Evolutionary conservation across 2,888 invertebrate genomes (phyloP).

Genomic region (Rapana venosa): DNA sequence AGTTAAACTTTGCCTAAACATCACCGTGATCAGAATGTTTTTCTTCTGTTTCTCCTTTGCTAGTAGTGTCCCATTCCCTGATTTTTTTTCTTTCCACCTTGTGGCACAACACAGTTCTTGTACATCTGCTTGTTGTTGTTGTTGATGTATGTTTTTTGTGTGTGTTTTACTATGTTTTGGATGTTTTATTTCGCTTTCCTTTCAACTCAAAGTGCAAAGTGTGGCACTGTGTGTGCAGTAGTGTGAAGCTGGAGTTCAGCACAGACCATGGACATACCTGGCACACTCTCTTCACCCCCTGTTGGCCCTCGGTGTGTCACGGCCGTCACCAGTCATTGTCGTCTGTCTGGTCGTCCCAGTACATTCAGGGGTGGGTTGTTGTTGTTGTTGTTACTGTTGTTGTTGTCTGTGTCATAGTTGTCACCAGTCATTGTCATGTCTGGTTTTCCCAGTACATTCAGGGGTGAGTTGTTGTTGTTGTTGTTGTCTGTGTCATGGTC

Average conservation of each 20-base stretch:
- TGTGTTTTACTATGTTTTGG: too few species aligned
- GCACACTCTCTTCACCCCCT: slow-evolving; percentile 68
- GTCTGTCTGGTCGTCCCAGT: slow-evolving; percentile 59
- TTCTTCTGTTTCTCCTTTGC: too few species aligned
- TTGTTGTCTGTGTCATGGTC: slow-evolving; percentile 50
- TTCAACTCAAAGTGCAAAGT: too few species aligned
- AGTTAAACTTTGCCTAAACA: too few species aligned
- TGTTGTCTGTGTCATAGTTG: not conserved
- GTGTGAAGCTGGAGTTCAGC: slow-evolving; percentile 74
- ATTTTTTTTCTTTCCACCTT: too few species aligned
- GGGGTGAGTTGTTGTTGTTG: too few species aligned
- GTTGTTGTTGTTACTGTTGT: not conserved
- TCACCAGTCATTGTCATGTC: not conserved
- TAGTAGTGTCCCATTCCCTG: too few species aligned
- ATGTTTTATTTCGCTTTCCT: too few species aligned
- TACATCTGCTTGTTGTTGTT: too few species aligned
- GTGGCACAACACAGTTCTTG: too few species aligned
- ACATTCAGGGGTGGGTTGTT: slow-evolving; percentile 55
- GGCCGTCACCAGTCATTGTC: slow-evolving; percentile 62
- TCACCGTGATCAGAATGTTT: too few species aligned
- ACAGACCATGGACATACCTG: slow-evolving; percentile 76
- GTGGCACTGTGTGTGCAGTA: slow-evolving; percentile 52
- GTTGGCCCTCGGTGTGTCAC: slow-evolving; percentile 71
- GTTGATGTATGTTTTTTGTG: too few species aligned
- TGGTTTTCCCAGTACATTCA: not conserved